These are phyloP conservation scores for Eclectus roratus DNA, from an alignment of 2,113 vertebrate genomes.

Conservation along the genomic window DNA sequence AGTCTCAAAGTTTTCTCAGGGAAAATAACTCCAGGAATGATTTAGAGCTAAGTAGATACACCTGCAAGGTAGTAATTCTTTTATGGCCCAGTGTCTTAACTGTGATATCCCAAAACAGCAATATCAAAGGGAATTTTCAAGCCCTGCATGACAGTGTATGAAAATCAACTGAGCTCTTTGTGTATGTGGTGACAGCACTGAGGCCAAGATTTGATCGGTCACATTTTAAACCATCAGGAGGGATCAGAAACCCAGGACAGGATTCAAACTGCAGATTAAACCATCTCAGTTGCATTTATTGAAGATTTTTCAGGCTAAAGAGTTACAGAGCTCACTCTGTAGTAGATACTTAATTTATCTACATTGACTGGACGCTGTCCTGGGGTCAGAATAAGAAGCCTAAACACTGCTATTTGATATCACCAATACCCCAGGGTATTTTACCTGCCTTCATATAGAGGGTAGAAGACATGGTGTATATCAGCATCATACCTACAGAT, in stretches of 20 bases:
- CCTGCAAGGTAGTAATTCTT: background rate
- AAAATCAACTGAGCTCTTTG: background rate
- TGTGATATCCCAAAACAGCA: background rate
- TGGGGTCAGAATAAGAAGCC: background rate
- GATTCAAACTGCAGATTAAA: background rate
- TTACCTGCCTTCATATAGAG: background rate
- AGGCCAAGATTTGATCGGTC: background rate
- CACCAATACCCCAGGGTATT: background rate
- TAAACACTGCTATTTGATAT: background rate
- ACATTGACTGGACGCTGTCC: background rate
- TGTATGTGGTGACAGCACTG: background rate
- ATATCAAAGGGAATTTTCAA: background rate
- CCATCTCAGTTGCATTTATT: background rate
- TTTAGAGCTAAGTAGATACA: background rate
- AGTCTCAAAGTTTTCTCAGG: fast-evolving
- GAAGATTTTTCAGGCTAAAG: background rate
- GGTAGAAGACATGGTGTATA: background rate
- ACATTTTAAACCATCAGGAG: background rate
- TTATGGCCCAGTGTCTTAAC: background rate
- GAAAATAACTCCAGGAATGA: background rate
- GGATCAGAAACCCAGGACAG: background rate
- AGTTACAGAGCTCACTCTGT: background rate
- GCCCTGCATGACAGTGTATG: fast-evolving
- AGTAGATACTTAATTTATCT: background rate
- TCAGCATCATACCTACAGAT: background rate